These are phyloP conservation scores for Dendrophyllia cribrosa DNA, from an alignment of 64 coral and sea anemone genomes.

Conservation along the genomic window DNA sequence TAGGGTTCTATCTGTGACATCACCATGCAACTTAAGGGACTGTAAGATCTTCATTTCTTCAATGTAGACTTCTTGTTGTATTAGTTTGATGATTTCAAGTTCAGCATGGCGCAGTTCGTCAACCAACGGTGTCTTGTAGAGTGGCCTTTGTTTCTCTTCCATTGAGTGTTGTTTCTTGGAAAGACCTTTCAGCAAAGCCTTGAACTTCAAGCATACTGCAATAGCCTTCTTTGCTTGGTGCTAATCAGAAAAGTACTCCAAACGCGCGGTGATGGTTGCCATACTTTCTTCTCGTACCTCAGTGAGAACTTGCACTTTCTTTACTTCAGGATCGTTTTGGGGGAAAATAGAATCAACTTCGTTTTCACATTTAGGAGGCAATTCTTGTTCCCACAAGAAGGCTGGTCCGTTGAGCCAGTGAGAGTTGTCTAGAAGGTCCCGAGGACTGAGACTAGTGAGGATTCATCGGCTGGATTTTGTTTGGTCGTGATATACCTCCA, in stretches of 20 bases:
- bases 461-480: constrained; percentile 35
- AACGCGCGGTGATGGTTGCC: constrained; percentile 11
- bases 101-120: constrained; percentile 38
- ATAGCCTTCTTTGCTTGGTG: constrained; percentile 51
- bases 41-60: constrained; percentile 1
- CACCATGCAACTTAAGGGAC: neutral
- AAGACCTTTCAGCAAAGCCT: neutral
- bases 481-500: constrained; percentile 33
- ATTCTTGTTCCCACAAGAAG: constrained; percentile 44
- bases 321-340: constrained; percentile 46
- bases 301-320: constrained; percentile 12
- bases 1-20: constrained; percentile 4
- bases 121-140: constrained; percentile 2
- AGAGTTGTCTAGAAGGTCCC: constrained; percentile 28
- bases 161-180: neutral
- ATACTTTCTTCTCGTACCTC: neutral
- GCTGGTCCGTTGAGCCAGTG: constrained; percentile 34
- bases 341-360: neutral
- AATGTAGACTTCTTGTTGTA: neutral
- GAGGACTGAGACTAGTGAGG: constrained; percentile 32
- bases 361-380: neutral
- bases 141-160: neutral
- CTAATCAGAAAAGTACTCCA: constrained; percentile 37
- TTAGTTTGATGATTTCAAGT: neutral
- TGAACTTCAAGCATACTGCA: constrained; percentile 28